phyloP scores from a whole-genome alignment of 2,113 vertebrate genomes.

The Corythornis cristatus region DNA sequence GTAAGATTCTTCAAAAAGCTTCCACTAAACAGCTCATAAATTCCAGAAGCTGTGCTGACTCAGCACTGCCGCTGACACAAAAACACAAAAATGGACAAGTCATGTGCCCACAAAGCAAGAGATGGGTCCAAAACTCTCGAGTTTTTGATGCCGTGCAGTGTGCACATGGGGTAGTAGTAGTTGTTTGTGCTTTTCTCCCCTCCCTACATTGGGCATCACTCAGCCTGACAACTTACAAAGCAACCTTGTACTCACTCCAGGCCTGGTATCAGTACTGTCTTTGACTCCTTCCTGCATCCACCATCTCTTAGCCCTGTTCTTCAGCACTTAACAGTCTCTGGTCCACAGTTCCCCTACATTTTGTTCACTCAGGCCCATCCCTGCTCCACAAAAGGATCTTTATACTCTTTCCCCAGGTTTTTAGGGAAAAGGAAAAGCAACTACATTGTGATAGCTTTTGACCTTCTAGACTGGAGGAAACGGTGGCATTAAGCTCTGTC shows the following conservation, averaged over 20 bases:
- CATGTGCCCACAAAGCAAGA: not conserved
- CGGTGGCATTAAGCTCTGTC: not conserved
- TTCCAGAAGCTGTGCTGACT: not conserved
- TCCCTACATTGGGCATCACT: not conserved
- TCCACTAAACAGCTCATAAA: not conserved
- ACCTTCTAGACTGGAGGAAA: not conserved
- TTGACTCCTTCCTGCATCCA: not conserved
- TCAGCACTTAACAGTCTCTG: not conserved
- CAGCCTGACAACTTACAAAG: not conserved
- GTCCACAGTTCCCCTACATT: not conserved
- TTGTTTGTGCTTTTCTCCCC: not conserved
- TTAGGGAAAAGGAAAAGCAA: not conserved
- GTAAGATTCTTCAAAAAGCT: not conserved
- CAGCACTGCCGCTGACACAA: not conserved
- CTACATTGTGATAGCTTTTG: not conserved
- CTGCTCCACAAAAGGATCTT: not conserved
- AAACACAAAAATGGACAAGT: not conserved
- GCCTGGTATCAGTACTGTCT: not conserved
- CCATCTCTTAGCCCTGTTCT: not conserved
- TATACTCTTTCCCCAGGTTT: not conserved
- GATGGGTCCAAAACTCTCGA: not conserved
- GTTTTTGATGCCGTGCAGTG: not conserved
- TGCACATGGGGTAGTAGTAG: not conserved
- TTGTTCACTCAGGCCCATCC: not conserved
- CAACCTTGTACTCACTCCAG: not conserved